These are phyloP conservation scores for Drosophila chauvacae DNA, from an alignment of 1,140 invertebrate genomes.

Conservation along the genomic window DNA sequence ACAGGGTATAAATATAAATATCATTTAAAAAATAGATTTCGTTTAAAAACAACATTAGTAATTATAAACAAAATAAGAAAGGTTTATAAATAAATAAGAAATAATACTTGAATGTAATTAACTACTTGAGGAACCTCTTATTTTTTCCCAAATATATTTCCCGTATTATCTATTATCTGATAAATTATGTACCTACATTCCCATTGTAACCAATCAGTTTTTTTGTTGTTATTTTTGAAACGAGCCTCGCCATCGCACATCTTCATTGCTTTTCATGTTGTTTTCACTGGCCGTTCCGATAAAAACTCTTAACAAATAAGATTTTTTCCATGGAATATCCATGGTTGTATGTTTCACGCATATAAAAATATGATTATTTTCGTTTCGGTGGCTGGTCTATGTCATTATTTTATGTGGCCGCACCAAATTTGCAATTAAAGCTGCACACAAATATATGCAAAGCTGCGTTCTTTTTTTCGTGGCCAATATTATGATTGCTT, in stretches of 20 bases:
- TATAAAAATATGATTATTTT: conserved; percentile 19
- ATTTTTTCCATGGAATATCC: conserved; percentile 36
- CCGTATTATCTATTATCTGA: background rate
- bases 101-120: background rate
- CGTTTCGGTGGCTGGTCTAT: background rate
- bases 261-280: conserved; percentile 35
- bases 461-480: background rate
- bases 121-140: background rate
- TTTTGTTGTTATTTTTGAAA: conserved; percentile 15
- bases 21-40: background rate
- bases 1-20: too few relatives aligned
- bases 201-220: conserved; percentile 37
- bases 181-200: background rate
- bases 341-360: background rate
- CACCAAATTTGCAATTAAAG: conserved; percentile 61
- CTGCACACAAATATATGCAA: conserved; percentile 39
- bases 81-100: background rate
- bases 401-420: conserved; percentile 52
- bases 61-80: background rate
- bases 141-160: background rate
- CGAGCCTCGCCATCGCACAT: background rate
- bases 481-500: background rate
- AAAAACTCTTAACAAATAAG: conserved; percentile 56
- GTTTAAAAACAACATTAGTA: background rate
- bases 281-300: conserved; percentile 40